Conservation (phyloP, 2,113 vertebrate species). For the Origma solitaria region DNA sequence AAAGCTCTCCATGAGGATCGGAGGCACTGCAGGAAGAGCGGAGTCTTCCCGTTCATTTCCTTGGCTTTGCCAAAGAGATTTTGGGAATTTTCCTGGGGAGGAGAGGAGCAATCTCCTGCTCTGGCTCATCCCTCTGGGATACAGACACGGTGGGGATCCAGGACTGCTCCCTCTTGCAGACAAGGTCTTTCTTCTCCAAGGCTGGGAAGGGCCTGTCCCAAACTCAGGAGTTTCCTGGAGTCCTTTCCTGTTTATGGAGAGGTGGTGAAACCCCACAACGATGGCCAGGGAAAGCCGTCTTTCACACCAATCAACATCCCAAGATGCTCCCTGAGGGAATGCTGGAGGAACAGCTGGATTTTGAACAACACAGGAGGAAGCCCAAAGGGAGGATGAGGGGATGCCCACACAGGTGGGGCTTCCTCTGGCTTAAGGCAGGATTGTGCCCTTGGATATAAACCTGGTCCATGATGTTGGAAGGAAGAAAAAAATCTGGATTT, state of each 20-base stretch:
- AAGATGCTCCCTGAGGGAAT: background rate
- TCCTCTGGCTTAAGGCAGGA: background rate
- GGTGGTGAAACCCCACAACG: background rate
- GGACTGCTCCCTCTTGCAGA: background rate
- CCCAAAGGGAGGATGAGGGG: background rate
- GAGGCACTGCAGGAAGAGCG: fast-evolving
- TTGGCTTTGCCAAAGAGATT: background rate
- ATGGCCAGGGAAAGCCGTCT: fast-evolving
- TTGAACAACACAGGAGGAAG: fast-evolving
- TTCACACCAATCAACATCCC: background rate
- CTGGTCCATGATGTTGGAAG: fast-evolving
- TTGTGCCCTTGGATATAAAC: background rate
- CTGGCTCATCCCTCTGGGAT: background rate
- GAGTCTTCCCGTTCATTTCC: fast-evolving
- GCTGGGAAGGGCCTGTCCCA: background rate
- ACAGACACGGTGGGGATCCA: background rate
- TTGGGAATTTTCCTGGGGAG: background rate
- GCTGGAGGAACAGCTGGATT: fast-evolving
- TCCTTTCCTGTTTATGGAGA: background rate
- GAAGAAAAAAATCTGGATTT: background rate
- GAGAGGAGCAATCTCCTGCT: background rate
- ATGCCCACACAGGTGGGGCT: fast-evolving
- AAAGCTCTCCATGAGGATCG: fast-evolving
- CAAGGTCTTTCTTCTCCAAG: background rate
- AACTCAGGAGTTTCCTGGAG: background rate